These are phyloP conservation scores for Glomeris maerens DNA, from an alignment of 1,140 invertebrate genomes.

Conservation along the genomic window DNA sequence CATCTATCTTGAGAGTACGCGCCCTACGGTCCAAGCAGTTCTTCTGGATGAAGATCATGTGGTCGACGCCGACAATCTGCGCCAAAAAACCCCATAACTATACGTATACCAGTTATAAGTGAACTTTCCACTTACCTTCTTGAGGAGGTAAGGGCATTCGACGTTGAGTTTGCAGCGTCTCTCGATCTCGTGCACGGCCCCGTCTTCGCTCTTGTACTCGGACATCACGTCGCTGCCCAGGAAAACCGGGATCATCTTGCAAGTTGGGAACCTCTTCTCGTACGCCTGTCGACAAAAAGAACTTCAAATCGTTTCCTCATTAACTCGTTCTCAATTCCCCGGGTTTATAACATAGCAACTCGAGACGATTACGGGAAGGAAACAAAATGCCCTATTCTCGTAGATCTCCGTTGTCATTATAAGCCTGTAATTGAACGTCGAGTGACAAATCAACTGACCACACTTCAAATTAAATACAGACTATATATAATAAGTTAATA, in stretches of 20 bases:
- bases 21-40: slow-evolving; percentile 68
- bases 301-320: too few relatives aligned
- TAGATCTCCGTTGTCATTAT: too few relatives aligned
- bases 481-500: too few relatives aligned
- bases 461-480: too few relatives aligned
- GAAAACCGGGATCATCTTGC: slow-evolving; percentile 89
- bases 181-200: slow-evolving; percentile 65
- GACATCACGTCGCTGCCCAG: slow-evolving; percentile 70
- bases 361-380: too few relatives aligned
- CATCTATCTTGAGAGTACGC: slow-evolving; percentile 75
- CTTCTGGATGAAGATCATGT: slow-evolving; percentile 82
- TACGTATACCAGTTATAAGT: slow-evolving; percentile 8
- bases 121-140: slow-evolving; percentile 51
- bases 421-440: too few relatives aligned
- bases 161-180: slow-evolving; percentile 81
- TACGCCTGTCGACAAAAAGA: slow-evolving; percentile 57
- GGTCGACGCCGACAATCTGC: slow-evolving; percentile 86
- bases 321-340: too few relatives aligned
- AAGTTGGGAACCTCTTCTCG: slow-evolving; percentile 81
- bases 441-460: too few relatives aligned
- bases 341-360: too few relatives aligned
- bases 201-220: slow-evolving; percentile 63
- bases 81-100: slow-evolving; percentile 24
- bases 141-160: slow-evolving; percentile 87
- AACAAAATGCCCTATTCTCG: too few relatives aligned